A percentile compares a stretch with the other conserved stretches of the same genome.
Evolutionary conservation across 2,888 invertebrate genomes (phyloP).

Genomic region (Trissoscelio sp.): DNA sequence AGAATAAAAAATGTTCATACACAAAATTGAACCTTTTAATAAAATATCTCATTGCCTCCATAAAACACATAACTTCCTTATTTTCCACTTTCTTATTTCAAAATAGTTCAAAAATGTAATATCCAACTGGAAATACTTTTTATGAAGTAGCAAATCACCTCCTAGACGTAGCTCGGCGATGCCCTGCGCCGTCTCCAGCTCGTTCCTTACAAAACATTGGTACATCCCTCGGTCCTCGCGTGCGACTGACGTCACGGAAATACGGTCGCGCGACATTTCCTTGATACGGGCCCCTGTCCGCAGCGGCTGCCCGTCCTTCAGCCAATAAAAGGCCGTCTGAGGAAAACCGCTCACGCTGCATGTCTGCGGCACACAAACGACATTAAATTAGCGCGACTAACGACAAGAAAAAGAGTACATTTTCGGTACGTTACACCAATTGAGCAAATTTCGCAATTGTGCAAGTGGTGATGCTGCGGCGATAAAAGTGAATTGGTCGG

Average conservation of each 20-base stretch:
- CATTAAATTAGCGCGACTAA: constrained; percentile 37
- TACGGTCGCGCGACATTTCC: constrained; percentile 84
- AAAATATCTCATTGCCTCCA: too few relatives aligned
- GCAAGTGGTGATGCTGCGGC: background rate
- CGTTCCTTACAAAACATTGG: constrained; percentile 83
- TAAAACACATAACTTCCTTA: too few relatives aligned
- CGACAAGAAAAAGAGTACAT: constrained; percentile 15
- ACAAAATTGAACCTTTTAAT: too few relatives aligned
- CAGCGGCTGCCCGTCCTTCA: constrained; percentile 83
- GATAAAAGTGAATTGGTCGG: constrained; percentile 22
- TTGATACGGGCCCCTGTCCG: constrained; percentile 82
- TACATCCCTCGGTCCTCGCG: constrained; percentile 84
- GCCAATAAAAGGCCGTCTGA: constrained; percentile 82
- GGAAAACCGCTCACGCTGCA: constrained; percentile 82
- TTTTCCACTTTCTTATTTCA: too few relatives aligned
- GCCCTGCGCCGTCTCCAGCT: constrained; percentile 83
- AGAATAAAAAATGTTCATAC: too few relatives aligned
- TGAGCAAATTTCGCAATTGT: background rate
- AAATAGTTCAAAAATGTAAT: too few relatives aligned
- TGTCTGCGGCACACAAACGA: constrained; percentile 79
- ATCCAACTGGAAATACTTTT: too few relatives aligned
- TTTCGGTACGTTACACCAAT: background rate
- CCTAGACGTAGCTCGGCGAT: constrained; percentile 83
- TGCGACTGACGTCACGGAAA: constrained; percentile 83
- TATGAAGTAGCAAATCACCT: constrained; percentile 75